Evolutionary conservation across 1,140 invertebrate genomes (phyloP).

Genomic region (Acyrthosiphon pisum): DNA sequence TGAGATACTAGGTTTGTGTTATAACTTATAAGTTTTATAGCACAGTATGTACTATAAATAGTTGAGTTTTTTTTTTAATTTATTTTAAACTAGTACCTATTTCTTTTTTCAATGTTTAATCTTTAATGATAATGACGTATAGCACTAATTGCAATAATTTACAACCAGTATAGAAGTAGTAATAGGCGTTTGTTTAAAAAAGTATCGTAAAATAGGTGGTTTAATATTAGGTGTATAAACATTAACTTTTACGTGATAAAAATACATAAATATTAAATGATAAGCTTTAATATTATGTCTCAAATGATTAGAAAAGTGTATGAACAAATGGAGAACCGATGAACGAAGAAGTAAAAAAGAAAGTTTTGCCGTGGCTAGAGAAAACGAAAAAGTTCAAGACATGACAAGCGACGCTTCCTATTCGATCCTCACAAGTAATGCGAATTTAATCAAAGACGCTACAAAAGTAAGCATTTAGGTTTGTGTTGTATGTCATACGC

Average conservation of each 20-base stretch:
- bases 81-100: no score
- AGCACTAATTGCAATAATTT: not conserved
- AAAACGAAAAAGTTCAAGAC: constrained; percentile 89
- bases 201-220: not conserved
- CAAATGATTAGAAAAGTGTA: constrained; percentile 70
- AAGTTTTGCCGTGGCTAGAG: constrained; percentile 80
- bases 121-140: no score
- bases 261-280: not conserved
- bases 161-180: no score
- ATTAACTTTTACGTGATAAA: not conserved
- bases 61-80: no score
- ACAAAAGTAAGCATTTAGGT: constrained; percentile 65
- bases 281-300: not conserved
- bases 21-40: no score
- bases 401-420: constrained; percentile 63
- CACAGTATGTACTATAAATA: no score
- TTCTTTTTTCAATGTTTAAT: not conserved
- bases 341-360: constrained; percentile 87
- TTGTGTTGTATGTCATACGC: not conserved
- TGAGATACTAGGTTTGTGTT: not conserved
- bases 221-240: not conserved
- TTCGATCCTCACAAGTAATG: constrained; percentile 36
- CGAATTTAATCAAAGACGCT: constrained; percentile 67
- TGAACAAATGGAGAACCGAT: constrained; percentile 83
- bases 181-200: not conserved